phyloP scores from a whole-genome alignment of 2,113 vertebrate species.

The Corythornis vintsioides region DNA sequence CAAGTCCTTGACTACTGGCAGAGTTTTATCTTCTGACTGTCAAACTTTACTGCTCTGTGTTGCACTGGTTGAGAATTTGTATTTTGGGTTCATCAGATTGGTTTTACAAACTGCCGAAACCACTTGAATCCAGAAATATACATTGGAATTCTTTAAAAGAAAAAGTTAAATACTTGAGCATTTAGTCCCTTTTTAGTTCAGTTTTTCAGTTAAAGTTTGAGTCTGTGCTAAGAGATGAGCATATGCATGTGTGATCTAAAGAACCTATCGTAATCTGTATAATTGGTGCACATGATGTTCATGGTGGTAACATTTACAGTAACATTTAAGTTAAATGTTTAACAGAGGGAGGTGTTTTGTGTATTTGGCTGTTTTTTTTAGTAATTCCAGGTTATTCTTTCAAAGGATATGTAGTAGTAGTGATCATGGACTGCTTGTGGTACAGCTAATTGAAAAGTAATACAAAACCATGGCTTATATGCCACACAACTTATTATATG shows the following conservation, averaged over 20 bases:
- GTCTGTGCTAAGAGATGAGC: neutral
- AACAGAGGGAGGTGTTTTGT: neutral
- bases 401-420: neutral
- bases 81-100: neutral
- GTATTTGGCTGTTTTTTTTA: neutral
- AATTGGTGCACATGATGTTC: neutral
- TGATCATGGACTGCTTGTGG: neutral
- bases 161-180: neutral
- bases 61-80: neutral
- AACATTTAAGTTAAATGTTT: neutral
- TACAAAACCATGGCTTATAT: neutral
- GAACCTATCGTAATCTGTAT: neutral
- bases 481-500: neutral
- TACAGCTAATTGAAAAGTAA: neutral
- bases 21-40: neutral
- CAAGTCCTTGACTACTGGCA: neutral
- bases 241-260: neutral
- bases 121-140: neutral
- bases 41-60: neutral
- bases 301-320: neutral
- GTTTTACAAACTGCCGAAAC: neutral
- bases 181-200: neutral
- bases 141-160: neutral
- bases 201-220: neutral
- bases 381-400: neutral